Conservation (phyloP, 2,888 invertebrate genomes). For the Pollenia angustigena region DNA sequence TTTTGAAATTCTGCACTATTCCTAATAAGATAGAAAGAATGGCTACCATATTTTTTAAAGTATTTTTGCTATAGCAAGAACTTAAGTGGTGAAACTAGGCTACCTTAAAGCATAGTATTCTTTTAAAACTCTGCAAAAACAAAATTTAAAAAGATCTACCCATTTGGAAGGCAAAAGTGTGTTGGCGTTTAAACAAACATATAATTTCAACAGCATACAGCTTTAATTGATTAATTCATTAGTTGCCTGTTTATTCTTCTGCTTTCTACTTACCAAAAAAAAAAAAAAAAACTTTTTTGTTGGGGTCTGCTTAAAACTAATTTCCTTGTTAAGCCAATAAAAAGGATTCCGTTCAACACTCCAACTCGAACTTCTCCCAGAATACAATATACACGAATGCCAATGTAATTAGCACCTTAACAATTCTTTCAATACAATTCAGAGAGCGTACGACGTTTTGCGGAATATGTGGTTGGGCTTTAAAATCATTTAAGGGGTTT, state of each 20-base stretch:
- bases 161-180: conserved; percentile 64
- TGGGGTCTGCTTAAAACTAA: background rate
- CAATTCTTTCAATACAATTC: background rate
- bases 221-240: conserved; percentile 72
- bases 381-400: conserved; percentile 29
- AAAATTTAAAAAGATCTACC: background rate
- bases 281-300: background rate
- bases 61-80: no score
- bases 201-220: conserved; percentile 64
- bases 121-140: conserved; percentile 2
- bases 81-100: no score
- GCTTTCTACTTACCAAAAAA: background rate
- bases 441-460: background rate
- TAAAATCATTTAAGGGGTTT: background rate
- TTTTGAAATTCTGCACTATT: no score
- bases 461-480: background rate
- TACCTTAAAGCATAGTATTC: background rate
- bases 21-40: no score
- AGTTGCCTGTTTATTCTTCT: conserved; percentile 34
- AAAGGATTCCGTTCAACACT: conserved; percentile 18
- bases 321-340: conserved; percentile 53
- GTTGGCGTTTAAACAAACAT: conserved; percentile 70
- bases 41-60: no score
- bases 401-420: conserved; percentile 56
- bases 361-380: background rate